Conservation (phyloP, 2,797 vertebrate genomes). For the Poliocrania exsul region DNA sequence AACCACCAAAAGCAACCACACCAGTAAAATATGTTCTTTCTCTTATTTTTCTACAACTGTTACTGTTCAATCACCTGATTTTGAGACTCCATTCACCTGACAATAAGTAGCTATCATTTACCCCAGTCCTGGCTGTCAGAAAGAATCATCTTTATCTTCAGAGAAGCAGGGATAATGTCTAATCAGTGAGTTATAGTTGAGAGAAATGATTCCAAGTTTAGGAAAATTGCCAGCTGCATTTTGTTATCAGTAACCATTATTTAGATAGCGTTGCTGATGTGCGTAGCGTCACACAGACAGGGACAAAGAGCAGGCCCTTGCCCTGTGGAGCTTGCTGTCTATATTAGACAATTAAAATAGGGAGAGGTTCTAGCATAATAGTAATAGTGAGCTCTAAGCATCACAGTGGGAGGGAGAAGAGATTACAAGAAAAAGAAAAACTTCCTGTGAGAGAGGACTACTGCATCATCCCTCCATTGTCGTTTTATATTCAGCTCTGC, state of each 20-base stretch:
- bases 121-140: slow-evolving; percentile 16
- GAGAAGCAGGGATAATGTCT: slow-evolving; percentile 57
- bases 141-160: slow-evolving; percentile 45
- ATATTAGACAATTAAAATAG: slow-evolving; percentile 16
- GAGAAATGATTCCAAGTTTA: slow-evolving; percentile 58
- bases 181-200: slow-evolving; percentile 51
- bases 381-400: background rate
- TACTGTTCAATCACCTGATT: slow-evolving; percentile 54
- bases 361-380: slow-evolving; percentile 10
- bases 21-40: slow-evolving; percentile 1
- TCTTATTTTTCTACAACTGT: slow-evolving; percentile 23
- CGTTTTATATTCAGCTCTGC: slow-evolving; percentile 2
- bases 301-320: slow-evolving; percentile 34
- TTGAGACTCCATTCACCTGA: slow-evolving; percentile 43
- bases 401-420: slow-evolving; percentile 2
- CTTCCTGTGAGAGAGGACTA: background rate
- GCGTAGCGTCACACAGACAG: background rate
- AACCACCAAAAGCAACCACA: background rate
- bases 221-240: slow-evolving; percentile 62
- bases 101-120: slow-evolving; percentile 53
- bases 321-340: slow-evolving; percentile 9
- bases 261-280: slow-evolving; percentile 51
- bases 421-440: slow-evolving; percentile 16
- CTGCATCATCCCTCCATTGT: background rate
- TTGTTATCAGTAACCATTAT: slow-evolving; percentile 62